Evolutionary conservation across 2,113 vertebrate species (phyloP).

Genomic region (Zosterops hypoxanthus): DNA sequence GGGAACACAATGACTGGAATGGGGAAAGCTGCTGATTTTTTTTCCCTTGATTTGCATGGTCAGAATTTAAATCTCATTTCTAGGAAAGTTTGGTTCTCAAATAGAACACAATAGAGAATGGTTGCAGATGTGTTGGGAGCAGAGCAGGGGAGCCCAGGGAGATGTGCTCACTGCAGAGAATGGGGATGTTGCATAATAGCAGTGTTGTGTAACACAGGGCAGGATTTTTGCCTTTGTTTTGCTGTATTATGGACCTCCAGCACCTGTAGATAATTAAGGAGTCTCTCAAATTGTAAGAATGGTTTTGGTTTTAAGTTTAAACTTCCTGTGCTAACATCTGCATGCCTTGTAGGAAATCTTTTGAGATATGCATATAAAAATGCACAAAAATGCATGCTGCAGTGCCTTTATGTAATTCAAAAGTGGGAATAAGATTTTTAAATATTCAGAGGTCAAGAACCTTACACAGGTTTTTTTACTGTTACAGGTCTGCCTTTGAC

Average conservation of each 20-base stretch:
- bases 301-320: background rate
- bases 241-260: background rate
- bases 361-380: background rate
- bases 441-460: background rate
- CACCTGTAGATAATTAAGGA: background rate
- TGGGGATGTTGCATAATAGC: background rate
- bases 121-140: background rate
- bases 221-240: background rate
- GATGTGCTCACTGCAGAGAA: background rate
- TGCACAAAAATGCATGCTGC: background rate
- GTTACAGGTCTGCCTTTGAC: background rate
- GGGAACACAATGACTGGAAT: background rate
- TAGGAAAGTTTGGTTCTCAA: background rate
- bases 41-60: background rate
- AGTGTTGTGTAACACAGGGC: background rate
- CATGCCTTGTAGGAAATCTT: background rate
- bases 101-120: background rate
- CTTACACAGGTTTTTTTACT: fast-evolving
- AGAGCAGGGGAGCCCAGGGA: background rate
- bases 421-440: background rate
- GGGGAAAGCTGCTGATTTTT: background rate
- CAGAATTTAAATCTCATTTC: background rate
- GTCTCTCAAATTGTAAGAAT: background rate
- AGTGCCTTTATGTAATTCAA: background rate
- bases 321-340: background rate